Conservation (phyloP, 2,113 vertebrate species). For the Clarias batrachus region DNA sequence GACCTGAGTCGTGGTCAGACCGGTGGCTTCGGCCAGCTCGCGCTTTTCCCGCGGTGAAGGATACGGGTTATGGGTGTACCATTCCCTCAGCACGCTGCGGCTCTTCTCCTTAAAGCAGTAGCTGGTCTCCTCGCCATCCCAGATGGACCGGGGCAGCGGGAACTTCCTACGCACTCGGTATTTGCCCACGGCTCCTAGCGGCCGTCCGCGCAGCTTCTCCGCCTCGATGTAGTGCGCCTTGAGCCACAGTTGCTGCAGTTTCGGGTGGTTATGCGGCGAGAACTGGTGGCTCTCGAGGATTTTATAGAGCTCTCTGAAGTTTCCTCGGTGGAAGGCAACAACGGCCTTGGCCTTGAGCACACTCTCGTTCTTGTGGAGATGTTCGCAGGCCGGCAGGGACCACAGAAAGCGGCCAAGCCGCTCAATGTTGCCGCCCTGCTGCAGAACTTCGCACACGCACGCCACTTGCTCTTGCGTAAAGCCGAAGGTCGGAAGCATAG, state of each 20-base stretch:
- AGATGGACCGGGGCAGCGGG: slow-evolving; percentile 86
- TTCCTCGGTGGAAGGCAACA: slow-evolving; percentile 87
- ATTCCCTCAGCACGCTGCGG: slow-evolving; percentile 85
- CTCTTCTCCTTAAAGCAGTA: slow-evolving; percentile 94
- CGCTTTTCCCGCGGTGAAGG: slow-evolving; percentile 89
- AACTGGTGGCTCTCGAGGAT: slow-evolving; percentile 91
- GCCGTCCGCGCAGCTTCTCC: slow-evolving; percentile 88
- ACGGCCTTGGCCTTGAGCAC: slow-evolving; percentile 90
- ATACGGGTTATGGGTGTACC: slow-evolving; percentile 93
- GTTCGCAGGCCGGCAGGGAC: slow-evolving; percentile 88
- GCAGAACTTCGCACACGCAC: slow-evolving; percentile 89
- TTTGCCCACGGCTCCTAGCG: slow-evolving; percentile 88
- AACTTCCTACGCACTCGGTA: slow-evolving; percentile 91
- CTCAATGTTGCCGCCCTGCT: slow-evolving; percentile 91
- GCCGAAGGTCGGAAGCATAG: slow-evolving; percentile 92
- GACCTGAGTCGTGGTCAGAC: slow-evolving; percentile 92
- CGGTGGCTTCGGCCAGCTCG: slow-evolving; percentile 88
- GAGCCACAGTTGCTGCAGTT: slow-evolving; percentile 89
- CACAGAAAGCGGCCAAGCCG: slow-evolving; percentile 88
- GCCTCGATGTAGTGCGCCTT: slow-evolving; percentile 92
- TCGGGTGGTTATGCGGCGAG: slow-evolving; percentile 88
- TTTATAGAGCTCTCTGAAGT: slow-evolving; percentile 90
- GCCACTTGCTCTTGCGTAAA: slow-evolving; percentile 93
- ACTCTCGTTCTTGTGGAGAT: slow-evolving; percentile 91
- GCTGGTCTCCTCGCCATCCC: slow-evolving; percentile 91